Conservation (phyloP, 2,888 invertebrate genomes). For the Odontocolon sp. region DNA sequence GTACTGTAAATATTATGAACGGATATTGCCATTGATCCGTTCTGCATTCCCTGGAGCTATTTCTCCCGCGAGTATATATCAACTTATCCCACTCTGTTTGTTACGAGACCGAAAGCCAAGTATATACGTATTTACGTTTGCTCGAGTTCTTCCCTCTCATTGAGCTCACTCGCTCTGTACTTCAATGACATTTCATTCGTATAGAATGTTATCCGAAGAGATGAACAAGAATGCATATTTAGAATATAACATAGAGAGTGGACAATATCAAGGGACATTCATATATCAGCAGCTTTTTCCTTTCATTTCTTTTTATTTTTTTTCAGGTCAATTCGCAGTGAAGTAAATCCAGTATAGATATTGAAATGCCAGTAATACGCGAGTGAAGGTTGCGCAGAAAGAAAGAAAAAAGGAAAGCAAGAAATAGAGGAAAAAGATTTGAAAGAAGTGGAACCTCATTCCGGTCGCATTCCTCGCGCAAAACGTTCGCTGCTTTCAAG, state of each 20-base stretch:
- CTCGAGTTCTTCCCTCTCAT: constrained; percentile 1
- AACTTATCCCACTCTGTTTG: neutral
- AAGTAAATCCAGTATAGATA: constrained; percentile 10
- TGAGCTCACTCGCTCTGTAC: neutral
- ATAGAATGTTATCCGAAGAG: constrained; percentile 39
- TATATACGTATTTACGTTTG: neutral
- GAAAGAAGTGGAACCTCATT: constrained; percentile 54
- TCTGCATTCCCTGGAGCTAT: constrained; percentile 14
- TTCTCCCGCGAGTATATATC: constrained; percentile 24
- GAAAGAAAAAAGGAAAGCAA: constrained; percentile 18
- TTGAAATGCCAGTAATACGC: constrained; percentile 46
- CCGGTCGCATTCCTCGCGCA: constrained; percentile 62
- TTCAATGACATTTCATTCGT: constrained; percentile 51
- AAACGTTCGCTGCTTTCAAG: constrained; percentile 42
- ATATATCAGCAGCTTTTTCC: neutral
- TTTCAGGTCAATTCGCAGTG: constrained; percentile 24
- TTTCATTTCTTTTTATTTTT: constrained; percentile 33
- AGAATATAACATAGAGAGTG: neutral
- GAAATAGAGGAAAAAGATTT: constrained; percentile 43
- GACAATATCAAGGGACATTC: neutral
- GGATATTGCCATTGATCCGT: no score
- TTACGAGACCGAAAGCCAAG: neutral
- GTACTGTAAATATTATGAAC: no score
- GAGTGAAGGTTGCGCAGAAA: constrained; percentile 14
- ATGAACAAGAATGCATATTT: neutral